A percentile compares a stretch with the other conserved stretches of the same genome.
Conservation (phyloP, 2,797 vertebrate genomes). For the Epinephelus malabaricus region DNA sequence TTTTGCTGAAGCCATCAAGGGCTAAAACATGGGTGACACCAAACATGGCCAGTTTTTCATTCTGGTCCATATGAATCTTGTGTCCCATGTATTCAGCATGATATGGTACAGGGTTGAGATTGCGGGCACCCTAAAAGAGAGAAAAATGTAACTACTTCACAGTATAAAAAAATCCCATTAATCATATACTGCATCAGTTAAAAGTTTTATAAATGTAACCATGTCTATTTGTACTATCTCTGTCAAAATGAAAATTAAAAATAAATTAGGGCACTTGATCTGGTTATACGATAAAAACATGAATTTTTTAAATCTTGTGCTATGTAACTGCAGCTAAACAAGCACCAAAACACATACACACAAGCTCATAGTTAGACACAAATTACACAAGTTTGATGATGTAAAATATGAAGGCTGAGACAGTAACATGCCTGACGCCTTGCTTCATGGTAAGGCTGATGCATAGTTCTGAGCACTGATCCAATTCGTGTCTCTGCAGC, state of each 20-base stretch:
- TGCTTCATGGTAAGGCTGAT: conserved; percentile 5
- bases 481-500: neutral
- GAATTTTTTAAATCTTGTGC: neutral
- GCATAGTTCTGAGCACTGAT: neutral
- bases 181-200: neutral
- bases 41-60: conserved; percentile 53
- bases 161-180: neutral
- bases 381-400: neutral
- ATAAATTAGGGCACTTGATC: neutral
- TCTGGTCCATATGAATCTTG: conserved; percentile 41
- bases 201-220: neutral
- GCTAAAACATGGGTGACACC: conserved; percentile 47
- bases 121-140: no score
- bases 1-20: conserved; percentile 41
- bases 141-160: no score
- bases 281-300: neutral
- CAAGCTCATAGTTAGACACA: neutral
- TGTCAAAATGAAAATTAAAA: neutral
- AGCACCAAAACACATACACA: neutral
- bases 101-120: conserved; percentile 17
- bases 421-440: neutral
- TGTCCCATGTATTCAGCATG: conserved; percentile 40
- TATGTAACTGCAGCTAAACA: neutral
- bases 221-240: neutral
- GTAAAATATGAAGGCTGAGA: neutral